Percentiles rank a stretch among this genome's conserved stretches.
Evolutionary conservation across 1,140 invertebrate genomes (phyloP).

Genomic region (Aethina tumida): DNA sequence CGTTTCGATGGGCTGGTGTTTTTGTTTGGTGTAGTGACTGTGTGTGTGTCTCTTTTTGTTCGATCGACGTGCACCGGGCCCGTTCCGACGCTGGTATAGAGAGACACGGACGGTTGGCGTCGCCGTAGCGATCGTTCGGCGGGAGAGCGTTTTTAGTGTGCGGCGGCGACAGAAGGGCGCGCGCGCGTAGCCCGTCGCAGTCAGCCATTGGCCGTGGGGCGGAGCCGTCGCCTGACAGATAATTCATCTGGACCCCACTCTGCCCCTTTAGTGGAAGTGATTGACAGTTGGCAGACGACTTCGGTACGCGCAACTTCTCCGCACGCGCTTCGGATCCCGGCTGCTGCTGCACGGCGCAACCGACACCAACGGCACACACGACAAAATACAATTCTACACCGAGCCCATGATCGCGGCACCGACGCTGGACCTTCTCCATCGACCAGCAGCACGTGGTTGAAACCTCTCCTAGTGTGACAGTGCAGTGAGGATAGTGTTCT

Average conservation of each 20-base stretch:
- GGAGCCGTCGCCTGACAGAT: slow-evolving; percentile 32
- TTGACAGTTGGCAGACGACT: slow-evolving; percentile 59
- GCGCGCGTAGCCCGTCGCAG: slow-evolving; percentile 20
- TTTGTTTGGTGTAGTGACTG: too few species aligned
- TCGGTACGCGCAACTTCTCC: slow-evolving; percentile 50
- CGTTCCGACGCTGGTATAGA: slow-evolving; percentile 12
- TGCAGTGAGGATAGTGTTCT: slow-evolving; percentile 26
- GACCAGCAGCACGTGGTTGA: slow-evolving; percentile 20
- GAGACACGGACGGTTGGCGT: slow-evolving; percentile 13
- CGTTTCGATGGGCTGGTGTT: slow-evolving; percentile 3
- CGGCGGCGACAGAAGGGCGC: slow-evolving; percentile 18
- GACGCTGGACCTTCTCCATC: slow-evolving; percentile 18
- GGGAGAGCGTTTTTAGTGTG: slow-evolving; percentile 15
- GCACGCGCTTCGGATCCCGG: slow-evolving; percentile 28
- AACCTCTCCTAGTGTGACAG: slow-evolving; percentile 24
- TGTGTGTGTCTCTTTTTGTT: too few species aligned
- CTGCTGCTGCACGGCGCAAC: slow-evolving; percentile 20
- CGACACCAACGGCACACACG: slow-evolving; percentile 11
- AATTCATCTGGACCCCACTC: slow-evolving; percentile 42
- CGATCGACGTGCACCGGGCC: slow-evolving; percentile 5
- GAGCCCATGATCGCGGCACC: slow-evolving; percentile 27
- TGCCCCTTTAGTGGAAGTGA: slow-evolving; percentile 42
- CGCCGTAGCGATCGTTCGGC: slow-evolving; percentile 12
- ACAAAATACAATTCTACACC: slow-evolving; percentile 19
- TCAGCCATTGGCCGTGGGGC: slow-evolving; percentile 33